Conservation (phyloP, 2,797 vertebrate genomes). For the Poeciliopsis paucimaculata region DNA sequence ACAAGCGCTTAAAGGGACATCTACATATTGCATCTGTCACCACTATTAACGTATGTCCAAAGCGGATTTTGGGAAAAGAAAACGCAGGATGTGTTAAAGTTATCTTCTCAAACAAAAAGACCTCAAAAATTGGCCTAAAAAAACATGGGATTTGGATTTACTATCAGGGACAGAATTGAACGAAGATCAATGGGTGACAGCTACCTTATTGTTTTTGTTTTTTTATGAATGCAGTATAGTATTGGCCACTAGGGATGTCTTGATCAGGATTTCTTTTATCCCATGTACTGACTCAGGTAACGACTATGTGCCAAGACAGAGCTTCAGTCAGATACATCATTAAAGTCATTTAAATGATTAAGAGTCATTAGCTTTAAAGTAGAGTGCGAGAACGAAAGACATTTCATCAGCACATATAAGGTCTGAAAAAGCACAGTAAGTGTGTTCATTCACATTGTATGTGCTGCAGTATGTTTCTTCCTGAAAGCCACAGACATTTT, state of each 20-base stretch:
- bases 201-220: neutral
- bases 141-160: neutral
- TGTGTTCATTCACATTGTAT: neutral
- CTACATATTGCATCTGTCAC: neutral
- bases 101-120: neutral
- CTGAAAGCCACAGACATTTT: neutral
- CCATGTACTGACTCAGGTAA: too few relatives aligned
- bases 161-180: neutral
- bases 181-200: neutral
- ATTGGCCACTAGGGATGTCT: neutral
- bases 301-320: too few relatives aligned
- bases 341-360: neutral
- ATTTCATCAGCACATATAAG: neutral
- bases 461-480: neutral
- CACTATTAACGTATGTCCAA: neutral
- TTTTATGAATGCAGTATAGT: neutral
- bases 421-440: neutral
- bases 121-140: too few relatives aligned
- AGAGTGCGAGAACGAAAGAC: neutral
- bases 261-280: neutral
- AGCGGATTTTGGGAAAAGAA: neutral
- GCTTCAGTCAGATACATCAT: neutral
- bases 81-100: neutral
- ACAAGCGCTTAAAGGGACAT: too few relatives aligned
- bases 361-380: neutral